Evolutionary conservation across 2,113 vertebrate genomes (phyloP).

Genomic region (Trachemys scripta): DNA sequence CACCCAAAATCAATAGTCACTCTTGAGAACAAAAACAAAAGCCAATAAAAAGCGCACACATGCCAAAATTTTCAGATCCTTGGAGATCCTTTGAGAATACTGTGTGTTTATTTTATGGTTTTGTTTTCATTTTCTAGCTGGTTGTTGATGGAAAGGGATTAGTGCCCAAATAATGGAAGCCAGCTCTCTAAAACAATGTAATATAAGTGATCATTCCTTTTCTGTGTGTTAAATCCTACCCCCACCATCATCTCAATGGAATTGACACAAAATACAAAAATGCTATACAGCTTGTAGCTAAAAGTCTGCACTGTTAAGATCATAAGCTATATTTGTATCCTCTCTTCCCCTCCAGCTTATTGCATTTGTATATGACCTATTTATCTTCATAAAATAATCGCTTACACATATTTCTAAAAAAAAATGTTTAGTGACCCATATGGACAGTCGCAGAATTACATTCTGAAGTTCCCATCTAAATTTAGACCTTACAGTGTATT

Average conservation of each 20-base stretch:
- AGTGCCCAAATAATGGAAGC: constrained; percentile 26
- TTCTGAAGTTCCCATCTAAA: constrained; percentile 1
- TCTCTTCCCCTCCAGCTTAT: neutral
- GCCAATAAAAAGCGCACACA: neutral
- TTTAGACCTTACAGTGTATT: neutral
- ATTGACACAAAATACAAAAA: constrained; percentile 5
- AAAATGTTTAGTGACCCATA: neutral
- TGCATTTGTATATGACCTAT: neutral
- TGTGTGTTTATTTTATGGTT: neutral
- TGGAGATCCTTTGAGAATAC: neutral
- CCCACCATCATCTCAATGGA: constrained; percentile 17
- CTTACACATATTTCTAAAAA: neutral
- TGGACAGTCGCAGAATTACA: neutral
- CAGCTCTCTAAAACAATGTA: constrained; percentile 26
- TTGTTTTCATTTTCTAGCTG: neutral
- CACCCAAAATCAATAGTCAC: neutral
- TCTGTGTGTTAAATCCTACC: constrained; percentile 47
- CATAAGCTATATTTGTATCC: neutral
- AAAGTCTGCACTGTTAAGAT: neutral
- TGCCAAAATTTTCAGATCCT: neutral
- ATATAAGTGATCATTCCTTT: constrained; percentile 32
- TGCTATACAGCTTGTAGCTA: neutral
- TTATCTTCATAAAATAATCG: neutral
- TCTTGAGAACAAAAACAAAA: neutral
- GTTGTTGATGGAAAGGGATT: neutral